Base-by-base conservation (phyloP, 2,888 invertebrate genomes). In the Cetonia aurata region DNA sequence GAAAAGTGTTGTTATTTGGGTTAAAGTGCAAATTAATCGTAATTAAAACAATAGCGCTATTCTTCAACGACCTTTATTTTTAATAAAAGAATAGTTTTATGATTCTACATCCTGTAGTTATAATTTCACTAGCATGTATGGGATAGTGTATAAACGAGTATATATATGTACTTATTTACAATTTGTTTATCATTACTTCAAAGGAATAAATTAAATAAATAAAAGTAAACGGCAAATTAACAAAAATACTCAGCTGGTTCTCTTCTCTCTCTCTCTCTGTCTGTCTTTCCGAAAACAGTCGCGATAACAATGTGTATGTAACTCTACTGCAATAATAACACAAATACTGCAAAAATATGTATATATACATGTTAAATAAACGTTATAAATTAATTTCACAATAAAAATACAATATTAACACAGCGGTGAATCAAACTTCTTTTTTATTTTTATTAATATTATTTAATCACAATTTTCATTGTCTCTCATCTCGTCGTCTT, bases 341-440 rank as follows among this genome's bases (percentile, higher is more conserved):
- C 62, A 13, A 65, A 65, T 65, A 65, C 62, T 50, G 62, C 48
- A 65, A 65, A 65, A 50, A 56, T 57, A 53, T 56, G n/a, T 56
- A 62, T 62, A 50, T 62, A 62, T 48, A 65, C 50, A 57, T 55
- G 13, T 13, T 52, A 37, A 65, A 37, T 46, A 65, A 65, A 37
- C 37, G 13, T 33, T 62, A 65, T 65, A 65, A 65, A 65, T 65
- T 65, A 65, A 65, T 37, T 65, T 65, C 50, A 65, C 62, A 65
- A 65, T 50, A 65, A 65, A 65, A 62, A 48, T 65, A 65, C 50
- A 65, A 65, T 65, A 65, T 65, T 50, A 65, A 65, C 62, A 65
- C 19, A 50, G 50, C 46, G 50, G 50, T 50, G 50, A 65, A 65
- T 19, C 37, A 37, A 37, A 37, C 37, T 37, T 8, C 10, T 6